phyloP scores from a whole-genome alignment of 2,113 vertebrate species.

The Delphinus delphis region DNA sequence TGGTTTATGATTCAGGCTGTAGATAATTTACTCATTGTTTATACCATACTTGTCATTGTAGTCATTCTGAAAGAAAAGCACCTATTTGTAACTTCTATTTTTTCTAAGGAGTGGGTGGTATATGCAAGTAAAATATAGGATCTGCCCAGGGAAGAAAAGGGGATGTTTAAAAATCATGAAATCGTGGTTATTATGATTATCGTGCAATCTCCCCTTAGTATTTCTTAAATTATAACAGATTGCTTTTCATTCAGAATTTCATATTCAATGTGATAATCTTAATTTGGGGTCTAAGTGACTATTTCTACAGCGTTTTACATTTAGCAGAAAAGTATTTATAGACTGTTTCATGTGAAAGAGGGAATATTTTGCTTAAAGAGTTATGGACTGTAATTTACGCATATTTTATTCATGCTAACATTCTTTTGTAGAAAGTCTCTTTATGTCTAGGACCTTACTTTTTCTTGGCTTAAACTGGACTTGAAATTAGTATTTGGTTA shows the following conservation, averaged over 20 bases:
- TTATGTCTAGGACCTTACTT: not conserved
- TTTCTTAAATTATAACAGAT: not conserved
- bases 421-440: not conserved
- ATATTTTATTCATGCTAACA: not conserved
- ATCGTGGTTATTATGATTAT: not conserved
- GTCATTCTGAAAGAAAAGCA: slow-evolving; percentile 38
- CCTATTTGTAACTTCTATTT: not conserved
- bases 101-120: not conserved
- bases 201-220: not conserved
- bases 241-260: slow-evolving; percentile 10
- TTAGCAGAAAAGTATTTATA: not conserved
- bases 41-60: not conserved
- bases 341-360: not conserved
- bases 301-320: not conserved
- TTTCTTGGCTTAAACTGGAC: not conserved
- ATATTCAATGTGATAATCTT: not conserved
- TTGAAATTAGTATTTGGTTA: slow-evolving; percentile 24
- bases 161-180: not conserved
- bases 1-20: slow-evolving; percentile 11
- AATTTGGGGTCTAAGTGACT: slow-evolving; percentile 11
- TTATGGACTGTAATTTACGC: not conserved
- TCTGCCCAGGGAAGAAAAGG: not conserved
- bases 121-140: not conserved
- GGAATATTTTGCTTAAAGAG: not conserved
- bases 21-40: not conserved